Conservation (phyloP, 2,797 vertebrate genomes). For the Allobates femoralis region DNA sequence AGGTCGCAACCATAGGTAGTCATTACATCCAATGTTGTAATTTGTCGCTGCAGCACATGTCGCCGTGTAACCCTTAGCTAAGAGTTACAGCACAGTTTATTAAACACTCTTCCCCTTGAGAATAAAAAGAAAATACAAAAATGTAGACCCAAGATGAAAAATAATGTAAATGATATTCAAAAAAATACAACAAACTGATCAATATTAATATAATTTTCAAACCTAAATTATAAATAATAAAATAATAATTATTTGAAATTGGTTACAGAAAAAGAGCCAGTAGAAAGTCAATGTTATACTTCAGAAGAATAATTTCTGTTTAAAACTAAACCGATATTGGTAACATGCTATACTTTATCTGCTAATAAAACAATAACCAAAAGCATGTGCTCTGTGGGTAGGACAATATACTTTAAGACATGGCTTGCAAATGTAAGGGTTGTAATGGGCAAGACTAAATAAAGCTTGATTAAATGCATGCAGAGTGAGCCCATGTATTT, state of each 20-base stretch:
- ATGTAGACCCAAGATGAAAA: background rate
- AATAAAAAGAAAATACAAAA: background rate
- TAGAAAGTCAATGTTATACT: constrained; percentile 72
- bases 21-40: too few species aligned
- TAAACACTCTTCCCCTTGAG: background rate
- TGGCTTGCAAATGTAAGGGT: constrained; percentile 71
- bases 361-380: constrained; percentile 66
- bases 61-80: too few species aligned
- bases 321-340: constrained; percentile 53
- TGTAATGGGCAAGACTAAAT: constrained; percentile 70
- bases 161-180: background rate
- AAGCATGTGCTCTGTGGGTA: constrained; percentile 76
- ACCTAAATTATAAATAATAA: background rate
- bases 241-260: background rate
- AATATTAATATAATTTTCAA: background rate
- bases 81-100: background rate
- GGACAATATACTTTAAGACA: constrained; percentile 65
- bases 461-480: constrained; percentile 76
- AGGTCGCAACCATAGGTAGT: too few species aligned
- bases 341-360: constrained; percentile 62
- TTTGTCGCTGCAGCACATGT: too few species aligned
- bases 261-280: constrained; percentile 16
- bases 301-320: constrained; percentile 71
- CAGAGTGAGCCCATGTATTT: constrained; percentile 69
- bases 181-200: background rate